Percentiles rank a stretch among this genome's conserved stretches.
phyloP scores from a whole-genome alignment of 92 coral and sea anemone genomes.

The Epizoanthus scotinus region DNA sequence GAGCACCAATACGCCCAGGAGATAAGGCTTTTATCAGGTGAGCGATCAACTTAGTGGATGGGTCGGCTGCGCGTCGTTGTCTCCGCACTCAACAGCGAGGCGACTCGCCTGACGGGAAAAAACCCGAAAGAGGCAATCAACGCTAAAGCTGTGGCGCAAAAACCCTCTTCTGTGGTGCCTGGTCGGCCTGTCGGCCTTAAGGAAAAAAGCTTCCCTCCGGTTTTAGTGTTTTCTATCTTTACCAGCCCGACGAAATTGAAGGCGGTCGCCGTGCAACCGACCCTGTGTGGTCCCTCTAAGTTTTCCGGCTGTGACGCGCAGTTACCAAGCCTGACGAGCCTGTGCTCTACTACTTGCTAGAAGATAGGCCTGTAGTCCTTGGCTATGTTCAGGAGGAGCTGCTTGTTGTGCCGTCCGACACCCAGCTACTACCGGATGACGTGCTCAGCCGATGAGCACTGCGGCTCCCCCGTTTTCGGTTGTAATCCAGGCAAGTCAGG shows the following conservation, averaged over 20 bases:
- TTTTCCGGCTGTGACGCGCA: background rate
- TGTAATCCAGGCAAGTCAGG: background rate
- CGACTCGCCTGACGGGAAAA: too few relatives aligned
- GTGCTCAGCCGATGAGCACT: background rate
- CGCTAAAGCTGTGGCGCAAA: too few relatives aligned
- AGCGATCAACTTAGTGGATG: too few relatives aligned
- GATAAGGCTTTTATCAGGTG: too few relatives aligned
- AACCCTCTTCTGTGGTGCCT: too few relatives aligned
- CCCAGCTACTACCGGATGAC: background rate
- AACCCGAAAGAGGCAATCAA: too few relatives aligned
- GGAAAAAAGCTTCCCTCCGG: too few relatives aligned
- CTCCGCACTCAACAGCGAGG: too few relatives aligned
- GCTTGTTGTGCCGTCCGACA: background rate
- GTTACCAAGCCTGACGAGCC: background rate
- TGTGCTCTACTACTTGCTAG: background rate
- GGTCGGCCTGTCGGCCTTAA: too few relatives aligned
- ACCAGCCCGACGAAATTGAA: background rate
- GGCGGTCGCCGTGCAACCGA: conserved; percentile 1
- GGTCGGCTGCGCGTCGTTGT: too few relatives aligned
- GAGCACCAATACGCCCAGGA: too few relatives aligned
- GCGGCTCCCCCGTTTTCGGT: background rate
- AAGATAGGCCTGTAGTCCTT: background rate
- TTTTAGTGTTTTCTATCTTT: background rate
- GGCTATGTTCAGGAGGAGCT: background rate
- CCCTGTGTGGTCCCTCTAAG: background rate